These are phyloP conservation scores for Drosophila vallismaia DNA, from an alignment of 2,888 invertebrate species.

Conservation along the genomic window DNA sequence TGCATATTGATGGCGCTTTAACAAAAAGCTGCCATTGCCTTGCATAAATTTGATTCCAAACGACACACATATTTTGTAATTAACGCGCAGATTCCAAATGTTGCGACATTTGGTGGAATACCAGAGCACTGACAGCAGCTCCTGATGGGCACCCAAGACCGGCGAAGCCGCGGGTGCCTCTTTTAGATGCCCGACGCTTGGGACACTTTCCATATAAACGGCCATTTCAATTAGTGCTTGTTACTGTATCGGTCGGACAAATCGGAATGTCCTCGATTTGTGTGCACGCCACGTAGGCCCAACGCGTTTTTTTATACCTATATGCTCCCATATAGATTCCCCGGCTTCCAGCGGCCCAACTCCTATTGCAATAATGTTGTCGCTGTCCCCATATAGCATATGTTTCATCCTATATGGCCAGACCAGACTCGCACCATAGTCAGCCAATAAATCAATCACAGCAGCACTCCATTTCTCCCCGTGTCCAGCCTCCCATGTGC, in stretches of 20 bases:
- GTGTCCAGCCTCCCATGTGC: slow-evolving; percentile 10
- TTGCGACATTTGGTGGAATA: slow-evolving; percentile 41
- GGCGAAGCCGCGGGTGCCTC: slow-evolving; percentile 12
- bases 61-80: slow-evolving; percentile 65
- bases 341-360: not conserved
- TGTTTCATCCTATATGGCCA: slow-evolving; percentile 46
- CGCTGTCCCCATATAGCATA: slow-evolving; percentile 29
- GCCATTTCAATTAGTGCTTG: slow-evolving; percentile 77
- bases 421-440: slow-evolving; percentile 23
- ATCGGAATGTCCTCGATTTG: slow-evolving; percentile 63
- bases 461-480: slow-evolving; percentile 61
- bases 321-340: slow-evolving; percentile 6
- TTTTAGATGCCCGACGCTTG: slow-evolving; percentile 61
- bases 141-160: slow-evolving; percentile 24
- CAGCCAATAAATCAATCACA: slow-evolving; percentile 74
- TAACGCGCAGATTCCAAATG: slow-evolving; percentile 48
- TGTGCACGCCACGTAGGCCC: slow-evolving; percentile 65
- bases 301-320: slow-evolving; percentile 43
- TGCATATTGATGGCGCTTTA: slow-evolving; percentile 38
- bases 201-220: slow-evolving; percentile 75
- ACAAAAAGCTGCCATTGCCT: slow-evolving; percentile 51
- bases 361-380: slow-evolving; percentile 48
- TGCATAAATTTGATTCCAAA: slow-evolving; percentile 57
- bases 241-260: slow-evolving; percentile 53
- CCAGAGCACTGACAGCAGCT: slow-evolving; percentile 57